Percentiles rank a stretch among this genome's conserved stretches.
Conservation (phyloP, 2,113 vertebrate species). For the Collichthys lucidus region DNA sequence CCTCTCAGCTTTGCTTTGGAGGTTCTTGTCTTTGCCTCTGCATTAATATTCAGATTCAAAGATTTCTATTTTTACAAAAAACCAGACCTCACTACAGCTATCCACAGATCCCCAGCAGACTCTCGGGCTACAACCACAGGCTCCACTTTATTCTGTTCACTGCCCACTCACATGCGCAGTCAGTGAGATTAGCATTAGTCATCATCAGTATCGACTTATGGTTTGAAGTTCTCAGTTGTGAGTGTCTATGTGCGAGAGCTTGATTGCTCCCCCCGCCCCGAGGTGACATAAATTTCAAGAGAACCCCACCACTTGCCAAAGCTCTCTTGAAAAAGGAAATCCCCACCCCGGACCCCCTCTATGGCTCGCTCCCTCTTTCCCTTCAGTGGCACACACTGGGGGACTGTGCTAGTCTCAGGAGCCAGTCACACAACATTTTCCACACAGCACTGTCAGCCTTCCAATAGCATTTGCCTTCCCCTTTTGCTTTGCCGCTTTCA, state of each 20-base stretch:
- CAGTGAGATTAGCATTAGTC: conserved; percentile 28
- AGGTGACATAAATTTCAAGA: conserved; percentile 46
- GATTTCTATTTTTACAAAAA: conserved; percentile 23
- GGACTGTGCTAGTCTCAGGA: conserved; percentile 69
- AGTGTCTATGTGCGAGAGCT: not conserved
- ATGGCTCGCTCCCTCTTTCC: conserved; percentile 49
- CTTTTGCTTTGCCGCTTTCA: conserved; percentile 60
- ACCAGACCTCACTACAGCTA: conserved; percentile 20
- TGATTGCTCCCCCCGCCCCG: not conserved
- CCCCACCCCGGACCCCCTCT: conserved; percentile 47
- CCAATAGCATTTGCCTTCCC: conserved; percentile 75
- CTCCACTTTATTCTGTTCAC: conserved; percentile 7
- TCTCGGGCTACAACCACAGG: conserved; percentile 6
- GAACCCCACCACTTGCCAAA: conserved; percentile 64
- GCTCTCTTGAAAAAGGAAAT: conserved; percentile 75
- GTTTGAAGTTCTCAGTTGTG: conserved; percentile 13
- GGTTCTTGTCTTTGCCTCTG: conserved; percentile 39
- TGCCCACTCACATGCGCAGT: conserved; percentile 29
- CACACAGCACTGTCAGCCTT: conserved; percentile 71
- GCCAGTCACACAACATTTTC: conserved; percentile 81
- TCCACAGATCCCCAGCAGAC: conserved; percentile 41
- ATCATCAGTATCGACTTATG: conserved; percentile 15
- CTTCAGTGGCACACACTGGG: conserved; percentile 73
- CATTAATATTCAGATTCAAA: conserved; percentile 28
- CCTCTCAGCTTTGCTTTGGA: conserved; percentile 18